Evolutionary conservation across 2,797 vertebrate species (phyloP), one percentile per base, ranked within the genome.

Genomic region (Molossus alvarezi): DNA sequence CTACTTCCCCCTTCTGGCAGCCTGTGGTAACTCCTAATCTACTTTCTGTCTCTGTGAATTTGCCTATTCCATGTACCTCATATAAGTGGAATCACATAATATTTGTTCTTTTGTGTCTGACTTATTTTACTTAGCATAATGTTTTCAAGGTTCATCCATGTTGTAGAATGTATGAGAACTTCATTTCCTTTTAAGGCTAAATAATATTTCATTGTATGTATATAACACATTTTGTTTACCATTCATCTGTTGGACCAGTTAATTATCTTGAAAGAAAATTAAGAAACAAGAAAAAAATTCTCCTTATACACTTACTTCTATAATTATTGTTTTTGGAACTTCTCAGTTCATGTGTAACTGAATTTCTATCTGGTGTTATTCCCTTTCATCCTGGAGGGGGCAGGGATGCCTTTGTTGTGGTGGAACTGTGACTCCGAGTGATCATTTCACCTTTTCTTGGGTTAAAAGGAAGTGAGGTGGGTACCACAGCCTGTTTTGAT

Each of bases 251-350:
- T 25, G 41, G 76, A 37, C 5, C 51, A 84, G 14, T 64, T 71
- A 92, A 77, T 64, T 77, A 57, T 71, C 69, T 71, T 94, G 27
- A 37, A 93, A 84, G 65, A 41, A 88, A 80, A 79, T 65, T 23
- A 85, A 91, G 79, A 93, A 91, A 95, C 3, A 85, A 65, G 55
- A 58, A 76, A 81, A 79, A 93, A 85, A 85, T 65, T 3, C 11
- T 97, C 2, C 33, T 81, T 76, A 9, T 86, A n/a, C 88, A 5
- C 10, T 73, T 73, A 71, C 8, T 27, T 29, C 69, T 37, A 15
- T 21, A 29, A 14, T 86, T 85, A 45, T 33, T 37, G 55, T 69
- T 91, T 95, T 48, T 73, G 8, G 81, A 69, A 73, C 1, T 29
- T 95, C 82, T 85, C 25, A 41, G 55, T 91, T 94, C 87, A 60